phyloP scores from a whole-genome alignment of 2,797 vertebrate genomes.

The Semotilus atromaculatus region DNA sequence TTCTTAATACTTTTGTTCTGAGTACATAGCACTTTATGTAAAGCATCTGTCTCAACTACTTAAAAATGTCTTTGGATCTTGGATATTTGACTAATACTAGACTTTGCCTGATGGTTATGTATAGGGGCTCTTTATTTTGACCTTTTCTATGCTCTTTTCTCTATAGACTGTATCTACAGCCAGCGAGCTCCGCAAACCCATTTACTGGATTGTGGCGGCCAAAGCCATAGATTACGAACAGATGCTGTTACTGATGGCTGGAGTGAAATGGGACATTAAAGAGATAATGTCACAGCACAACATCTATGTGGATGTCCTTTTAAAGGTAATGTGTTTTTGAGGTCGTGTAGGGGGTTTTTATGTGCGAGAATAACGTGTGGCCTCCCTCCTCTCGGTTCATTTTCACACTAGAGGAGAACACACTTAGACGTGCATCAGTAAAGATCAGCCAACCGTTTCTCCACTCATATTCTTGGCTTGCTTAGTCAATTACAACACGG shows the following conservation, averaged over 20 bases:
- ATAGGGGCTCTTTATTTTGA: conserved; percentile 30
- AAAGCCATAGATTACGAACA: conserved; percentile 99
- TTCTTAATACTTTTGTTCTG: not conserved
- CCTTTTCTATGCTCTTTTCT: conserved; percentile 52
- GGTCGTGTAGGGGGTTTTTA: conserved; percentile 34
- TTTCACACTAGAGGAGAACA: conserved; percentile 37
- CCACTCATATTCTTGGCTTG: conserved; percentile 3
- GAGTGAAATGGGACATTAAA: conserved; percentile 98
- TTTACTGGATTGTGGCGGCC: conserved; percentile 98
- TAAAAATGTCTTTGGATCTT: not conserved
- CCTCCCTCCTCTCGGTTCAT: conserved; percentile 37
- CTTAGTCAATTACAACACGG: conserved; percentile 3
- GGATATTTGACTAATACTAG: not conserved
- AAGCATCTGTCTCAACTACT: too few species aligned
- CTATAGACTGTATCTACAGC: conserved; percentile 95
- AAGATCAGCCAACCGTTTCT: conserved; percentile 25
- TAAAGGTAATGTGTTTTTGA: conserved; percentile 84
- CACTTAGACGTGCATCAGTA: conserved; percentile 17
- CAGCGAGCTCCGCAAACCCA: conserved; percentile 95
- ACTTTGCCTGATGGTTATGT: not conserved
- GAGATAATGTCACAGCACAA: conserved; percentile 99
- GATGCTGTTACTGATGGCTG: conserved; percentile 93
- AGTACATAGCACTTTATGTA: not conserved
- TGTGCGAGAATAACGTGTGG: conserved; percentile 41
- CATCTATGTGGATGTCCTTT: conserved; percentile 91